Evolutionary conservation across 2,113 vertebrate genomes (phyloP).

Genomic region (Podarcis muralis): DNA sequence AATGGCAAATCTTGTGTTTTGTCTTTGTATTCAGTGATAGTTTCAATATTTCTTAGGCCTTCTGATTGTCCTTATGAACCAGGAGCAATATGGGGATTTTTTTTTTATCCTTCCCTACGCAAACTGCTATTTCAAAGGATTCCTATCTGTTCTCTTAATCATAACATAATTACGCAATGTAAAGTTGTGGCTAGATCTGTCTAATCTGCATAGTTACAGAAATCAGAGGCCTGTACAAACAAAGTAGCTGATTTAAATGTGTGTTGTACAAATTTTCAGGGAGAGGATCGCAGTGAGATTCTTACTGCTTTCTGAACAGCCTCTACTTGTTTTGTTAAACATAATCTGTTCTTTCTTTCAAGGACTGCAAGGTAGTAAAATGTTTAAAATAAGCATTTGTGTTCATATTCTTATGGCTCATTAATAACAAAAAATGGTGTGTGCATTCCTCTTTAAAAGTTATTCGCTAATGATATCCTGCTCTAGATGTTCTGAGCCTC

Average conservation of each 20-base stretch:
- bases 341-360: background rate
- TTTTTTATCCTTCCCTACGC: background rate
- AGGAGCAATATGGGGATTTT: background rate
- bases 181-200: background rate
- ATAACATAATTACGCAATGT: background rate
- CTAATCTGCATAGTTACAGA: background rate
- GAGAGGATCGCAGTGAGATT: background rate
- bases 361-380: background rate
- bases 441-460: background rate
- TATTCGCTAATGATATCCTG: background rate
- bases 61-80: background rate
- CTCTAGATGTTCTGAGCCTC: background rate
- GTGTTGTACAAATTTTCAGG: constrained; percentile 29
- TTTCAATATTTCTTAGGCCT: no score
- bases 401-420: background rate
- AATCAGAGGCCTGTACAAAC: constrained; percentile 11
- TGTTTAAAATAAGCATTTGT: background rate
- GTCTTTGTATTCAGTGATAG: no score
- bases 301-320: background rate
- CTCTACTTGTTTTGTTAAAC: background rate
- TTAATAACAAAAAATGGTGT: background rate
- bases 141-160: background rate
- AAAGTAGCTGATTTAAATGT: constrained; percentile 32
- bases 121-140: background rate
- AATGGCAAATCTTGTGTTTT: no score